Percentiles rank a stretch among this genome's conserved stretches.
These are phyloP conservation scores for Pristionchus maxplancki DNA, from an alignment of 2,888 invertebrate species.

Conservation along the genomic window DNA sequence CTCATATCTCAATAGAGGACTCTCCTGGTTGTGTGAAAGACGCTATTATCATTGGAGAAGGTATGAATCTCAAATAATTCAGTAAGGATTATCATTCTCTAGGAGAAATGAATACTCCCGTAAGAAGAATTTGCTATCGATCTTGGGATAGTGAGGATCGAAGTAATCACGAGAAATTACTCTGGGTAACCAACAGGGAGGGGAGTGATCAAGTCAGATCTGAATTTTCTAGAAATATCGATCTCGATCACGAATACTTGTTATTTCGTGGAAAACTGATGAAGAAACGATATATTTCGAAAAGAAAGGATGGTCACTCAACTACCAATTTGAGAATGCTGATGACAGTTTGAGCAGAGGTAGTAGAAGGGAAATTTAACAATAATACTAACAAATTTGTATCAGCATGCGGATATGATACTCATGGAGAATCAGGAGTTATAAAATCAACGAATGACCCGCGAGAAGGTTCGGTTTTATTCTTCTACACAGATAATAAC, in stretches of 20 bases:
- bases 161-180: background rate
- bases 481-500: background rate
- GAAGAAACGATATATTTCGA: background rate
- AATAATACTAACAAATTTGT: background rate
- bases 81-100: background rate
- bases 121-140: background rate
- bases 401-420: background rate
- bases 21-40: background rate
- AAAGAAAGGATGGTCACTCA: background rate
- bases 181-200: background rate
- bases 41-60: background rate
- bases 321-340: background rate
- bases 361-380: background rate
- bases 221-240: background rate
- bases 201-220: background rate
- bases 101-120: background rate
- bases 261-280: background rate
- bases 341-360: background rate
- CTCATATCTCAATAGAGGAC: background rate
- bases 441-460: background rate
- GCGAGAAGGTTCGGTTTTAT: background rate
- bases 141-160: background rate
- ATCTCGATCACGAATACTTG: background rate
- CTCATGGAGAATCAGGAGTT: background rate
- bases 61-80: background rate